Evolutionary conservation across 2,797 vertebrate genomes (phyloP), one percentile per base, ranked within the genome.

Genomic region (Xiphorhynchus erythropygius): DNA sequence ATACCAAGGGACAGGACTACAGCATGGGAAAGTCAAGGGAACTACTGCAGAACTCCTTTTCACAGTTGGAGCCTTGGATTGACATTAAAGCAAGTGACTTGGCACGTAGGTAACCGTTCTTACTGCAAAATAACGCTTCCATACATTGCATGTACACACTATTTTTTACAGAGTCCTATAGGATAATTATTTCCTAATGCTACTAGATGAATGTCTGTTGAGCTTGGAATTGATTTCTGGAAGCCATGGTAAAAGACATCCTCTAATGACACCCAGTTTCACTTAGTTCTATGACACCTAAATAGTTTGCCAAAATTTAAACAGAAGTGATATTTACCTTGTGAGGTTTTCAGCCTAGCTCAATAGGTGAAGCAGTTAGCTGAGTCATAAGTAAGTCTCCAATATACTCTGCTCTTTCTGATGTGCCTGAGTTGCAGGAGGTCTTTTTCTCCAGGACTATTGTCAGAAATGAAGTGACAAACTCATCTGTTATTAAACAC

Each of bases 251-350:
- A 85, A 24, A 82, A 37, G 44, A 81, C 47, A 55, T 47, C 47
- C 49, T 89, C 18, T 53, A 62, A 25, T 63, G 77, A 74, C 33
- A 83, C 18, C 7, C 53, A 76, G 33, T 84, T 93, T 65, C 33
- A 53, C 57, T 88, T 77, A 87, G 67, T 55, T 80, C 37, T 80
- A 39, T 3, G 28, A 81, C 47, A 94, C 71, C 56, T 94, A 92
- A 96, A 96, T 84, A 94, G 60, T 53, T 76, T 53, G n/a, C 84
- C 46, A 86, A 89, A 83, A 86, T 95, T 92, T 93, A 87, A 89
- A 91, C 32, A 96, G 67, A 74, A 5, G 2, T 90, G 91, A 78
- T 77, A 96, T 95, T 97, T 97, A 78, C 73, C 78, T 69, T 88
- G 67, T 73, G 88, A 94, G 67, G 55, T 95, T 90, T 84, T 33